These are phyloP conservation scores for Spizella passerina DNA, from an alignment of 2,797 vertebrate species.

Conservation along the genomic window DNA sequence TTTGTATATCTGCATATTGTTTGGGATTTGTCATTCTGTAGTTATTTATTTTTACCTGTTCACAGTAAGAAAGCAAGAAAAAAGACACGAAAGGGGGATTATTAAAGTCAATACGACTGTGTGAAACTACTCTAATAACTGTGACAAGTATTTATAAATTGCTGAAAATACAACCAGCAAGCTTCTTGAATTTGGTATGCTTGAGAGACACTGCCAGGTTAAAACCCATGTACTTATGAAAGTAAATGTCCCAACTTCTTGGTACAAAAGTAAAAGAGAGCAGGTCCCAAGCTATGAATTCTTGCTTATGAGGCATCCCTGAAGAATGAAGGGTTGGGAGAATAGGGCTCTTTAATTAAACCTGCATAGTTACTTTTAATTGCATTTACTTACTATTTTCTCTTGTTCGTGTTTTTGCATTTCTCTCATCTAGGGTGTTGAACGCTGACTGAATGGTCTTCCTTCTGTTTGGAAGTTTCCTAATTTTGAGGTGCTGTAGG, in stretches of 20 bases:
- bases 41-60: background rate
- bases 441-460: background rate
- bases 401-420: conserved; percentile 50
- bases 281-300: conserved; percentile 47
- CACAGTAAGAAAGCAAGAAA: background rate
- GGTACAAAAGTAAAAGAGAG: background rate
- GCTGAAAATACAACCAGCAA: background rate
- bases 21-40: background rate
- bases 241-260: background rate
- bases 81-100: background rate
- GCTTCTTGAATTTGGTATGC: background rate
- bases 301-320: conserved; percentile 53
- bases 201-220: background rate
- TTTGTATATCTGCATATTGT: background rate
- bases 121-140: conserved; percentile 2
- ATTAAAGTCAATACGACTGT: background rate
- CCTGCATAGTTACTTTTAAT: conserved; percentile 51
- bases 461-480: background rate
- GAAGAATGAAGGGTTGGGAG: conserved; percentile 62
- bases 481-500: background rate
- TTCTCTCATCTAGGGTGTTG: conserved; percentile 47
- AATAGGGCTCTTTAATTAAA: conserved; percentile 63
- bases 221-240: background rate
- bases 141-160: conserved; percentile 4
- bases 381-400: conserved; percentile 61